Evolutionary conservation across 2,888 invertebrate species (phyloP).

Genomic region (Capitulum mitella): DNA sequence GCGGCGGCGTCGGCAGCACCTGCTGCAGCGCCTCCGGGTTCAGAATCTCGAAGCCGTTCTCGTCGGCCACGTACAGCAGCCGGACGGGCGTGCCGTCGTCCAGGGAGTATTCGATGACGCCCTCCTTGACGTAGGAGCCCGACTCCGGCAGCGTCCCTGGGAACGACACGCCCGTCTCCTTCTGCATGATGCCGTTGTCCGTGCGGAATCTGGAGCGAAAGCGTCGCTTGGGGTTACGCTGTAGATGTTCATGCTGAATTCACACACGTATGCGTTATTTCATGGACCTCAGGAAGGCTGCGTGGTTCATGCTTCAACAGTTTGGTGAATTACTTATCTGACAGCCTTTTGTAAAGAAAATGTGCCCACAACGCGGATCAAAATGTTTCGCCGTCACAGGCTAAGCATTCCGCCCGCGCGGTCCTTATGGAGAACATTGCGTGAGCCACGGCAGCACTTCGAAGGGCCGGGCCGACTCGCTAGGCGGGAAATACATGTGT

Average conservation of each 20-base stretch:
- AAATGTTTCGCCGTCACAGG: too few species aligned
- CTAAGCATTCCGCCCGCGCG: too few species aligned
- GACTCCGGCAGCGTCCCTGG: neutral
- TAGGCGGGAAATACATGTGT: too few species aligned
- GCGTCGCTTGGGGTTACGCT: neutral
- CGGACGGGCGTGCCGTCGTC: neutral
- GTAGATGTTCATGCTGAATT: neutral
- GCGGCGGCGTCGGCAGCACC: slow-evolving; percentile 21
- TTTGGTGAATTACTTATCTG: neutral
- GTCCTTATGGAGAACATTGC: too few species aligned
- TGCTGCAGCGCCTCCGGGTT: neutral
- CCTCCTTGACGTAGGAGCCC: slow-evolving; percentile 7
- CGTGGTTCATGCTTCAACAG: neutral
- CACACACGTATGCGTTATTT: neutral
- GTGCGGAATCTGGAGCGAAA: neutral
- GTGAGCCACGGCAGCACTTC: too few species aligned
- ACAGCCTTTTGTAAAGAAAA: neutral
- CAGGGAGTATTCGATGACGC: neutral
- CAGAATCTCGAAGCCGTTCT: slow-evolving; percentile 17
- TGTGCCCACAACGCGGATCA: too few species aligned
- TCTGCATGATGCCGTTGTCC: slow-evolving; percentile 1
- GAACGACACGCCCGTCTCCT: neutral
- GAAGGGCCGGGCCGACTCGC: too few species aligned
- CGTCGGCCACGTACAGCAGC: neutral
- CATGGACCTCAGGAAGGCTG: neutral